Evolutionary conservation across 2,888 invertebrate species (phyloP), one percentile per base, ranked within the genome.

Genomic region (Machimus rusticus): DNA sequence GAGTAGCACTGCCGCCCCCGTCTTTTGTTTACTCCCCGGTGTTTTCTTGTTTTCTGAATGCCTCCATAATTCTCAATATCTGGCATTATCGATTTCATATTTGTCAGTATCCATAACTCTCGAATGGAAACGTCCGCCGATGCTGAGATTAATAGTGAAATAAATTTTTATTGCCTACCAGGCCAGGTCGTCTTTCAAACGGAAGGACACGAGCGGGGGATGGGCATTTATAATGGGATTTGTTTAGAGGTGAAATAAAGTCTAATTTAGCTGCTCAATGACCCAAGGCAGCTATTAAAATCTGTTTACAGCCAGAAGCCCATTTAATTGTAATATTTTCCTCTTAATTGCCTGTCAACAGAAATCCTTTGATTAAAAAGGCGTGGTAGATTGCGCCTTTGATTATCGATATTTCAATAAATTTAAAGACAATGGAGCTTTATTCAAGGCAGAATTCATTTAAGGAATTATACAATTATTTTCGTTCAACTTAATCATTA

Each of bases 1-100:
- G 86, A 89, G 89, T 88, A 79, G 9, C 23, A 66, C 3, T 12
- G 28, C 9, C 66, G 9, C 66, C 57, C 12, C 57, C 12, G 66
- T 12, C 66, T 23, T 66, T 66, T 66, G 66, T 66, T 66, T 66
- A 66, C 66, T 66, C 28, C 14, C 66, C 14, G 66, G 28, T 66
- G 66, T 66, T 66, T 66, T 66, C 66, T 66, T 66, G 23, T 66
- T 66, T 66, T 66, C 66, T 19, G 28, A 66, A 66, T 66, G 66
- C 66, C 66, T 28, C 66, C 66, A 66, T 66, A 66, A 66, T 66
- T 66, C 66, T 66, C 66, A 66, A 66, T 66, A 66, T 66, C 66
- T 66, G 66, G 66, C 28, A 28, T 66, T 66, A 66, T 66, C 66
- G 66, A 66, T 66, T 66, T 66, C 66, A 66, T 66, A 66, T 66